phyloP scores from a whole-genome alignment of 2,888 invertebrate species.

The Herminia tarsipennalis region DNA sequence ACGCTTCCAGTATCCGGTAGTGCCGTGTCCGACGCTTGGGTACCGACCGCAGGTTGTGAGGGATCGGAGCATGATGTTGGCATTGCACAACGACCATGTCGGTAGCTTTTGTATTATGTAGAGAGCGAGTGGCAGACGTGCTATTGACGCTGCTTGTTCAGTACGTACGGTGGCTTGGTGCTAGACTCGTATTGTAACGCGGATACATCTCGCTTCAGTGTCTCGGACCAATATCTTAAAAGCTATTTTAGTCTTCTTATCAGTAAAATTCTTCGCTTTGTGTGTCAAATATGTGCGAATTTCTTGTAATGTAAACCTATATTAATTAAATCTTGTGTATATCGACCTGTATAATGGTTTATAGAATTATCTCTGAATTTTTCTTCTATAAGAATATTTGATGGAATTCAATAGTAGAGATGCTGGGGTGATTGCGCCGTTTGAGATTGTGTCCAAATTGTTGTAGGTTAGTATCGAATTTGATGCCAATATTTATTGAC shows the following conservation, averaged over 20 bases:
- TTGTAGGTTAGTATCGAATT: constrained; percentile 73
- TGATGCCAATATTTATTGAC: constrained; percentile 76
- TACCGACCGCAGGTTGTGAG: constrained; percentile 52
- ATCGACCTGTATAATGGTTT: constrained; percentile 85
- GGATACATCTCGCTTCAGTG: constrained; percentile 80
- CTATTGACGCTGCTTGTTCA: constrained; percentile 61
- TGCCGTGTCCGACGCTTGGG: constrained; percentile 2
- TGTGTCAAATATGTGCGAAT: constrained; percentile 85
- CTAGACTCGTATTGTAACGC: constrained; percentile 74
- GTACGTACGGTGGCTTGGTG: constrained; percentile 82
- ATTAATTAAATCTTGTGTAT: constrained; percentile 79
- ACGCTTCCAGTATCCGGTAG: constrained; percentile 26
- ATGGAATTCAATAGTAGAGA: constrained; percentile 67
- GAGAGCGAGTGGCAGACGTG: constrained; percentile 40
- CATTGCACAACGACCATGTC: constrained; percentile 30
- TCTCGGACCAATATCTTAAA: constrained; percentile 83
- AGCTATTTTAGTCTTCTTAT: constrained; percentile 76
- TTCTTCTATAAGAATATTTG: constrained; percentile 75
- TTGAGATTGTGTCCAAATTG: constrained; percentile 74
- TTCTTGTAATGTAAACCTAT: constrained; percentile 79
- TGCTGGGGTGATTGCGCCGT: constrained; percentile 71
- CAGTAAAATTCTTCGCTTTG: constrained; percentile 82
- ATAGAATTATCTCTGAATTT: constrained; percentile 78
- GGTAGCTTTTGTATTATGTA: constrained; percentile 70
- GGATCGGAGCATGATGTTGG: constrained; percentile 12